These are phyloP conservation scores for Gymnorhina tibicen DNA, from an alignment of 2,113 vertebrate genomes.

Conservation along the genomic window DNA sequence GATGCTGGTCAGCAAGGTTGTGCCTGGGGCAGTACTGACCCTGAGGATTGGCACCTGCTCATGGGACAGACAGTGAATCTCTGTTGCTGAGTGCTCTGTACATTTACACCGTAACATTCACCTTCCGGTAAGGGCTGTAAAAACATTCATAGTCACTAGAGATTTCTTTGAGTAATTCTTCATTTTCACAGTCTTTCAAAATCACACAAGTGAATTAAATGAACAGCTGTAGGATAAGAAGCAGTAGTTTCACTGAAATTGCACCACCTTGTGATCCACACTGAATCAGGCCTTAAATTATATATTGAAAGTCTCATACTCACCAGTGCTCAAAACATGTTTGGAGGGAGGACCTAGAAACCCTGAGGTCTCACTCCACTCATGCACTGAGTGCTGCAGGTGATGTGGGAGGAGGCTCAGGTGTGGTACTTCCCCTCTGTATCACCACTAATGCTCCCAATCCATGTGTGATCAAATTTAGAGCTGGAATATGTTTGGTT, in stretches of 20 bases:
- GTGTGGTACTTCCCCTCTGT: neutral
- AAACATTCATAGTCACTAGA: neutral
- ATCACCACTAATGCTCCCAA: neutral
- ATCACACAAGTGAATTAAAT: neutral
- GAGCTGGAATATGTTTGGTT: neutral
- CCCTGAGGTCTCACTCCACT: neutral
- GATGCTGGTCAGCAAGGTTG: neutral
- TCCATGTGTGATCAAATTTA: neutral
- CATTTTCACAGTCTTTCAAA: neutral
- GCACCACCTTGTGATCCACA: neutral
- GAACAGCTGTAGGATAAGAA: neutral
- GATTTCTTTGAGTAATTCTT: neutral
- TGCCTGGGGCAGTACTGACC: neutral
- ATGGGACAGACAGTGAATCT: neutral
- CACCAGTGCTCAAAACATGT: neutral
- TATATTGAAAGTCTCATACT: neutral
- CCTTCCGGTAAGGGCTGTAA: neutral
- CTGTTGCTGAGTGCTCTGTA: neutral
- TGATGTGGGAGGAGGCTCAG: neutral
- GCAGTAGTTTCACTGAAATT: neutral
- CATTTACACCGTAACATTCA: neutral
- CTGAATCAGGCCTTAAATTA: neutral
- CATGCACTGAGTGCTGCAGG: neutral
- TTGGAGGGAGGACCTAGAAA: neutral
- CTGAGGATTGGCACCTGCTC: neutral